These are phyloP conservation scores for Parasteatoda lunata DNA, from an alignment of 2,888 invertebrate species.

Conservation along the genomic window DNA sequence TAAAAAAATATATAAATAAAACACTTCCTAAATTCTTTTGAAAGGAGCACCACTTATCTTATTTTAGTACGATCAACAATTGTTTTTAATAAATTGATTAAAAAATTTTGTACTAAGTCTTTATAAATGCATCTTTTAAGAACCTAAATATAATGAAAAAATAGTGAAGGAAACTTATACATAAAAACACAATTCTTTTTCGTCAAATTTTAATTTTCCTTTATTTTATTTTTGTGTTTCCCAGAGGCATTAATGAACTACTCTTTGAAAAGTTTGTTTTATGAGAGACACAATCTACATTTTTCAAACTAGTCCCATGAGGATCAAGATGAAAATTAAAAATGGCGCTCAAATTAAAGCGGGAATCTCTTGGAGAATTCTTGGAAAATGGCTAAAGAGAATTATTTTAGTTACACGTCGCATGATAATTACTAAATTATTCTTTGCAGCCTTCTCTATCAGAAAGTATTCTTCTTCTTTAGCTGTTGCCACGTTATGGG, in stretches of 20 bases:
- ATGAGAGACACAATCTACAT: not conserved
- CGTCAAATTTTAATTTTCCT: not conserved
- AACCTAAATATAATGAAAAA: too few species aligned
- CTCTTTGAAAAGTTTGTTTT: not conserved
- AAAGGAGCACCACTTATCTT: too few species aligned
- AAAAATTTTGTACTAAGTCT: too few species aligned
- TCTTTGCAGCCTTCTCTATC: conserved; percentile 4
- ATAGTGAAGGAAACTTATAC: not conserved
- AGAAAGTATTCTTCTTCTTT: conserved; percentile 2
- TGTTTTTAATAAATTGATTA: too few species aligned
- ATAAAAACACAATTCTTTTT: not conserved
- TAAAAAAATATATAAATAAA: too few species aligned
- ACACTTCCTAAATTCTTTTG: too few species aligned
- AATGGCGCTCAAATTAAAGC: conserved; percentile 27
- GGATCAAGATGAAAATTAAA: conserved; percentile 13
- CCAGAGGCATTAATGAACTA: not conserved
- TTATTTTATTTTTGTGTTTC: not conserved
- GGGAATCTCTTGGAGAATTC: conserved; percentile 8
- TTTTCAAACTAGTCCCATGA: not conserved
- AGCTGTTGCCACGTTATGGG: not conserved
- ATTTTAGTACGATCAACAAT: too few species aligned
- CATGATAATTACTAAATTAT: conserved; percentile 36
- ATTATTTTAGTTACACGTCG: conserved; percentile 25
- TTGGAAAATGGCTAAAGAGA: conserved; percentile 10
- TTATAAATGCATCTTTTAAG: too few species aligned